Conservation (phyloP, 2,888 invertebrate genomes). For the Lasioglossum vierecki region DNA sequence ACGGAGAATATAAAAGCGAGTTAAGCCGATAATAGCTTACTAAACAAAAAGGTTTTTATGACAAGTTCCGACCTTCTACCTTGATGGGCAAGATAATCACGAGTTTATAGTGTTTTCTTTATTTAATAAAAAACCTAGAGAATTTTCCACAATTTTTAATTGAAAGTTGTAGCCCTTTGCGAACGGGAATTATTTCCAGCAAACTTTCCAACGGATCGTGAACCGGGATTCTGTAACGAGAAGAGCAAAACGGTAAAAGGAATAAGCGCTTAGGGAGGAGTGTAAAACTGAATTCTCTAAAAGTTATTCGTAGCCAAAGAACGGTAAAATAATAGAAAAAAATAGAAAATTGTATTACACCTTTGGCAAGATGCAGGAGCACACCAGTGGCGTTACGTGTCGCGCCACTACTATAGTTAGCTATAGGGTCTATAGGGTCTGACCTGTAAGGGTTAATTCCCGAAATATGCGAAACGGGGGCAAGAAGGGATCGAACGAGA, state of each 20-base stretch:
- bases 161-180: background rate
- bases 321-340: no score
- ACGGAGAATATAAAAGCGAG: no score
- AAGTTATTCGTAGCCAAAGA: no score
- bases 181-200: no score
- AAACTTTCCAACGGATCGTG: background rate
- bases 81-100: background rate
- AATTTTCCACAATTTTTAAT: background rate
- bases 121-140: background rate
- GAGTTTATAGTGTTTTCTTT: background rate
- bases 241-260: background rate
- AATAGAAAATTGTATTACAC: no score
- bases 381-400: background rate
- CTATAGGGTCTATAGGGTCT: no score
- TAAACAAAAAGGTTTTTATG: background rate
- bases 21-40: background rate
- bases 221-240: background rate
- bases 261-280: no score
- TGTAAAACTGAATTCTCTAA: no score
- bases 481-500: constrained; percentile 17
- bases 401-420: background rate
- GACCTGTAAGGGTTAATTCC: constrained; percentile 3
- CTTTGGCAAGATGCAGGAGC: no score
- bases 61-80: background rate
- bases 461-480: constrained; percentile 1